These are phyloP conservation scores for Brachypalpus laphriformis DNA, from an alignment of 2,888 invertebrate genomes.

Conservation along the genomic window DNA sequence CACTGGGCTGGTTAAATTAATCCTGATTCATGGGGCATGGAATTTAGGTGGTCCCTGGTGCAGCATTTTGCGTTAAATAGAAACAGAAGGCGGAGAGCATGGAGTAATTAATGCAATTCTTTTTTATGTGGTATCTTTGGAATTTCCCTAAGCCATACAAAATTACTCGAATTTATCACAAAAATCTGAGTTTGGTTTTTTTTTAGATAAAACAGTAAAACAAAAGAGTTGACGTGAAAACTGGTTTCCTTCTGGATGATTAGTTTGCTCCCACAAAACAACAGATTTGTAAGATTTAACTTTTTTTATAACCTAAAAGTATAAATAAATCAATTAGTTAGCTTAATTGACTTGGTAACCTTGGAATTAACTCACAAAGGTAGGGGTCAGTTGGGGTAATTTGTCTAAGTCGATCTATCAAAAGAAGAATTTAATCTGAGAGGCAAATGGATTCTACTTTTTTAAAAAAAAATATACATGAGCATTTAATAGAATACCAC, in stretches of 20 bases:
- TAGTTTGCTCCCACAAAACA: not conserved
- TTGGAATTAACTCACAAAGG: conserved; percentile 15
- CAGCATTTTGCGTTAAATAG: conserved; percentile 4
- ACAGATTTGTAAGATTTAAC: not conserved
- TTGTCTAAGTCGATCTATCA: not conserved
- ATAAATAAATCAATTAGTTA: conserved; percentile 38
- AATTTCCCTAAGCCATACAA: conserved; percentile 41
- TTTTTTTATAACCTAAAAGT: not conserved
- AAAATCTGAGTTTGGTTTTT: not conserved
- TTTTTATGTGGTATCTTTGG: conserved; percentile 19
- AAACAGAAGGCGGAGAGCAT: conserved; percentile 49
- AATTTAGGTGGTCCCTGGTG: conserved; percentile 46
- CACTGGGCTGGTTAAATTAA: conserved; percentile 68
- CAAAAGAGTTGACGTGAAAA: conserved; percentile 20
- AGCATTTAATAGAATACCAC: not conserved
- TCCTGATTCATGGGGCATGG: conserved; percentile 65
- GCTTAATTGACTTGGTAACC: conserved; percentile 20
- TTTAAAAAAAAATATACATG: not conserved
- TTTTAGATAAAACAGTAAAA: not conserved
- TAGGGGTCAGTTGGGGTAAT: conserved; percentile 6
- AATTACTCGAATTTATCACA: conserved; percentile 26
- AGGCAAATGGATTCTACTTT: not conserved
- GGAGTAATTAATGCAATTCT: conserved; percentile 44
- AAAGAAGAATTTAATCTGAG: not conserved
- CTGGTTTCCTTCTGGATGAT: conserved; percentile 11